A percentile compares a stretch with the other conserved stretches of the same genome.
phyloP scores from a whole-genome alignment of 2,113 vertebrate species.

The Seriola quinqueradiata region DNA sequence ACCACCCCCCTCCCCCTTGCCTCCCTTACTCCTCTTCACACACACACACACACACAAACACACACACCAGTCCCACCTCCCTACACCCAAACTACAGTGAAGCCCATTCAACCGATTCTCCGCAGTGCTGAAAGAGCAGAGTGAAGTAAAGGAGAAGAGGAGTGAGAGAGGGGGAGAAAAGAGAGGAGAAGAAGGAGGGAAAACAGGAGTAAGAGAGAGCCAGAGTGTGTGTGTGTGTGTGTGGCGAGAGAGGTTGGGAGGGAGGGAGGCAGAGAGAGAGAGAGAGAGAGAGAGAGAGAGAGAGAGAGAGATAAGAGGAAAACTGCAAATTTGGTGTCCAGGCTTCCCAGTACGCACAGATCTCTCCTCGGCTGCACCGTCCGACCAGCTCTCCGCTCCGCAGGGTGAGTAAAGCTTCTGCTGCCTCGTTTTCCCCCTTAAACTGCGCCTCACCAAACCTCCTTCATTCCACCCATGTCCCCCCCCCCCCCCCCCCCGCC shows the following conservation, averaged over 20 bases:
- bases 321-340: slow-evolving; percentile 69
- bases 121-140: slow-evolving; percentile 81
- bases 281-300: slow-evolving; percentile 22
- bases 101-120: slow-evolving; percentile 80
- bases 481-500: no score
- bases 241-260: neutral
- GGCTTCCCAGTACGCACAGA: slow-evolving; percentile 67
- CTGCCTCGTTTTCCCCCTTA: neutral
- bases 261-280: slow-evolving; percentile 22
- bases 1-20: neutral
- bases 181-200: slow-evolving; percentile 44
- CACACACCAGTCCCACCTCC: slow-evolving; percentile 66
- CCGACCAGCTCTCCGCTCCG: slow-evolving; percentile 59
- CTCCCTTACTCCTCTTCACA: neutral
- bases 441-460: neutral
- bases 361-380: slow-evolving; percentile 69
- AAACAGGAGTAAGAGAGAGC: slow-evolving; percentile 31
- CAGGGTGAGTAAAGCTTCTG: slow-evolving; percentile 72
- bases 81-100: slow-evolving; percentile 66
- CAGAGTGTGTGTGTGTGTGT: slow-evolving; percentile 14
- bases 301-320: slow-evolving; percentile 14
- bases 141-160: slow-evolving; percentile 62
- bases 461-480: neutral
- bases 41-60: slow-evolving; percentile 39
- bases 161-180: slow-evolving; percentile 42